Conservation (phyloP, 2,888 invertebrate genomes). For the Ophion costatus region DNA sequence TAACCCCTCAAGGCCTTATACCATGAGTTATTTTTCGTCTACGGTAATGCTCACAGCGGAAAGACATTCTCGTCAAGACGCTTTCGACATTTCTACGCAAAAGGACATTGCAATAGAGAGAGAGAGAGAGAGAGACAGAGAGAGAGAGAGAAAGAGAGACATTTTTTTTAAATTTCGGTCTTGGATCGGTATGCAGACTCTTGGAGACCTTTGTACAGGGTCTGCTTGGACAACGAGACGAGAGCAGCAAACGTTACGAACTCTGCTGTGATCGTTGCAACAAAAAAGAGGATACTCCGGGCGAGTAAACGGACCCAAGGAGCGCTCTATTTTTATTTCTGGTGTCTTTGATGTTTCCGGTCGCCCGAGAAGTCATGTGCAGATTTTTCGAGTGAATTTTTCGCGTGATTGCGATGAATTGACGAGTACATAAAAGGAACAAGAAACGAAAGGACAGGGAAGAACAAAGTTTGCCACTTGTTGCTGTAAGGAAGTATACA, state of each 20-base stretch:
- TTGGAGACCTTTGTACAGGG: neutral
- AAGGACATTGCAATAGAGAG: neutral
- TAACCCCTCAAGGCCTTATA: neutral
- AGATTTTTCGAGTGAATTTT: conserved; percentile 29
- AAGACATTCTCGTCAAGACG: conserved; percentile 6
- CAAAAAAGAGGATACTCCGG: conserved; percentile 19
- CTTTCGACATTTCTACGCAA: conserved; percentile 9
- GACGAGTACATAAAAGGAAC: conserved; percentile 14
- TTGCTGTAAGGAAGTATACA: conserved; percentile 31
- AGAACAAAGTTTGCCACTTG: conserved; percentile 40
- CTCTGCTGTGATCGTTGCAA: conserved; percentile 9
- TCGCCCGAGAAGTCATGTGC: conserved; percentile 33
- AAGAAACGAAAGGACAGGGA: conserved; percentile 1
- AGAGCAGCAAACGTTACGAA: conserved; percentile 37
- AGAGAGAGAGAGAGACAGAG: neutral
- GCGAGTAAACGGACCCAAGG: conserved; percentile 34
- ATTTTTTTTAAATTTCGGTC: conserved; percentile 1
- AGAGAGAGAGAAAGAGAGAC: neutral
- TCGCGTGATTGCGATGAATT: conserved; percentile 49
- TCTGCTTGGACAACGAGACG: neutral
- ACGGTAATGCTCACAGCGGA: conserved; percentile 10
- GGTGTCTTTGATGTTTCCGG: conserved; percentile 57
- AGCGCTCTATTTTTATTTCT: conserved; percentile 17
- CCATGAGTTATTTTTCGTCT: neutral
- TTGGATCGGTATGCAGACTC: neutral